Percentiles rank a stretch among this genome's conserved stretches.
phyloP scores from a whole-genome alignment of 2,888 invertebrate species.

The Tenthredo notha region DNA sequence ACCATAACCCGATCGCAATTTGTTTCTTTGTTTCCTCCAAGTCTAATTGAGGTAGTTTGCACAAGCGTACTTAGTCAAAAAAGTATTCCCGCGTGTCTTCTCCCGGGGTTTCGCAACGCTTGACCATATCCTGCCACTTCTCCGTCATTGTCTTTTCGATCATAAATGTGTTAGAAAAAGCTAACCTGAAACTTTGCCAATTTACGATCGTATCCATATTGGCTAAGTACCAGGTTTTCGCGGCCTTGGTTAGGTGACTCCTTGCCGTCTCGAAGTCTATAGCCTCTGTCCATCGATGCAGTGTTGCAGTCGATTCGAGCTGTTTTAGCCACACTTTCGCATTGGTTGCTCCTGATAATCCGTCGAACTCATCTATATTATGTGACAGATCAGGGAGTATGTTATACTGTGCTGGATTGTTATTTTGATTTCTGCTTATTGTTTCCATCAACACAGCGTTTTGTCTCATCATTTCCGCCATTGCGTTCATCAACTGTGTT shows the following conservation, averaged over 20 bases:
- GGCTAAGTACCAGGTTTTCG: constrained; percentile 54
- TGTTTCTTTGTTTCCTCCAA: constrained; percentile 54
- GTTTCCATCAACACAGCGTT: background rate
- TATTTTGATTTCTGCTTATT: background rate
- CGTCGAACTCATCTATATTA: constrained; percentile 40
- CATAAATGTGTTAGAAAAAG: constrained; percentile 51
- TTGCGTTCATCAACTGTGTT: background rate
- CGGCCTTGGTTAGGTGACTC: constrained; percentile 53
- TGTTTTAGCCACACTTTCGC: constrained; percentile 52
- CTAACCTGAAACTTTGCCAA: constrained; percentile 54
- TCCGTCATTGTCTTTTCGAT: constrained; percentile 53
- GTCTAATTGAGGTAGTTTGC: constrained; percentile 46
- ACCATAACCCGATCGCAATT: constrained; percentile 56
- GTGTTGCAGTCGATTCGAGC: constrained; percentile 40
- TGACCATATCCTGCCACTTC: constrained; percentile 55
- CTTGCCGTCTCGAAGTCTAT: constrained; percentile 58
- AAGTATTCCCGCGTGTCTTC: constrained; percentile 56
- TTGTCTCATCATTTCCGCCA: background rate
- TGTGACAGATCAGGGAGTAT: background rate
- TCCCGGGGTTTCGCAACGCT: constrained; percentile 29
- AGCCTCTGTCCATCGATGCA: constrained; percentile 57
- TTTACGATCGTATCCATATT: constrained; percentile 48
- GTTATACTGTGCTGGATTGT: background rate
- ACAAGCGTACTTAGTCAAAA: constrained; percentile 57
- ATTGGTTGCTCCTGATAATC: background rate